These are phyloP conservation scores for Brachionus asplanchnoidis DNA, from an alignment of 1,140 invertebrate genomes.

Conservation along the genomic window DNA sequence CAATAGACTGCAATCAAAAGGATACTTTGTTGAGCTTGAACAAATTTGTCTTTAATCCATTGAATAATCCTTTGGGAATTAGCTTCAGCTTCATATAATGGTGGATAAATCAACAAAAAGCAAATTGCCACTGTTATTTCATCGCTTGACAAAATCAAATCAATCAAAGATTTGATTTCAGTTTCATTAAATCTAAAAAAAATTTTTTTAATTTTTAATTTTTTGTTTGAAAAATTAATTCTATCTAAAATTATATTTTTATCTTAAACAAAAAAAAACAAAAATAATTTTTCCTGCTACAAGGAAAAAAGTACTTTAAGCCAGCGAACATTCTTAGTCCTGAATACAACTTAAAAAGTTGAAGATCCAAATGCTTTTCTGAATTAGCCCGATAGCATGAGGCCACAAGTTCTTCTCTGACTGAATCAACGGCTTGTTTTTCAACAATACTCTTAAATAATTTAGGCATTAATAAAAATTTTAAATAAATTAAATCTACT, in stretches of 20 bases:
- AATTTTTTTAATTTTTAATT: no score
- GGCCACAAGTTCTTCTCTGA: conserved; percentile 27
- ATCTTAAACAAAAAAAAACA: not conserved
- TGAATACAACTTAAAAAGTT: conserved; percentile 35
- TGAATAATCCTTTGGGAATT: not conserved
- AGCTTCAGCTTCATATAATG: conserved; percentile 1
- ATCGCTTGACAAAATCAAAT: not conserved
- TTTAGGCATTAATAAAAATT: not conserved
- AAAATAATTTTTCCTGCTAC: not conserved
- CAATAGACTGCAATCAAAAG: conserved; percentile 19
- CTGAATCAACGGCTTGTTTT: conserved; percentile 18
- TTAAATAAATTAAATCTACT: not conserved
- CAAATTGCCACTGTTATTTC: conserved; percentile 30
- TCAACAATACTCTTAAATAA: not conserved
- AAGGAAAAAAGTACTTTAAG: conserved; percentile 15
- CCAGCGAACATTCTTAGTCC: conserved; percentile 34
- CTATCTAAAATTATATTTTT: not conserved
- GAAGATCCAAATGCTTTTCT: not conserved
- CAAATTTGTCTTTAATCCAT: conserved; percentile 32
- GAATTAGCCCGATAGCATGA: not conserved
- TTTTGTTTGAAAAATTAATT: not conserved
- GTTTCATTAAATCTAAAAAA: conserved; percentile 32
- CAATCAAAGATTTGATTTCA: conserved; percentile 30
- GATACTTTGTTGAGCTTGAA: conserved; percentile 30
- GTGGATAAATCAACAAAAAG: conserved; percentile 24